Conservation (phyloP, 2,888 invertebrate genomes). For the Agriopis marginaria region DNA sequence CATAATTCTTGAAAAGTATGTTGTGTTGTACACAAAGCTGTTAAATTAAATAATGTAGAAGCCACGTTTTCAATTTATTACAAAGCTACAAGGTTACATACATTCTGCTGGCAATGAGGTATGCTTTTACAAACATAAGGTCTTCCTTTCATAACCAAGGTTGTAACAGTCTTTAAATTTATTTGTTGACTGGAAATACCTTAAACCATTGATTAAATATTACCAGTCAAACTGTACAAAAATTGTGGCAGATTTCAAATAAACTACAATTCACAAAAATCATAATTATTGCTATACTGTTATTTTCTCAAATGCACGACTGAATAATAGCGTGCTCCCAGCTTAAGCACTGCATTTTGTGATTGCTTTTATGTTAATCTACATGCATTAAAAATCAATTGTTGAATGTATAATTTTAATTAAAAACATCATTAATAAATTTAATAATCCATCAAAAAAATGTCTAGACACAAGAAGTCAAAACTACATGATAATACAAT, state of each 20-base stretch:
- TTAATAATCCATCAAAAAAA: no score
- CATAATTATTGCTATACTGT: no score
- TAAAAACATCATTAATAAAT: neutral
- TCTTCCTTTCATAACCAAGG: neutral
- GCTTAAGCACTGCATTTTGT: no score
- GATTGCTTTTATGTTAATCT: no score
- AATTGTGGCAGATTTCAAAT: no score
- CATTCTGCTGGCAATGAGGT: neutral
- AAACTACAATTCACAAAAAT: no score
- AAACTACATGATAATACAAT: neutral
- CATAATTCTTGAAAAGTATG: neutral
- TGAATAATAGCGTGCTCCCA: no score
- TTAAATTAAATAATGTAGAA: slow-evolving; percentile 54
- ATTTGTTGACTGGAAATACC: neutral
- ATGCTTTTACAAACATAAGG: neutral
- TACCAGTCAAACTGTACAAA: no score
- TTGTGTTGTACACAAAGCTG: slow-evolving; percentile 5
- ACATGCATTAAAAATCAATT: neutral
- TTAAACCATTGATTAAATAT: neutral
- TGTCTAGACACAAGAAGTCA: no score
- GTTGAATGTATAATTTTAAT: neutral
- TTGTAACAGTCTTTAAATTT: neutral
- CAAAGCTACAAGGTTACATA: slow-evolving; percentile 16
- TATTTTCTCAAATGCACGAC: no score
- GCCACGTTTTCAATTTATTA: slow-evolving; percentile 68